A percentile compares a stretch with the other conserved stretches of the same genome.
Evolutionary conservation across 2,888 invertebrate genomes (phyloP).

Genomic region (Diloba caeruleocephala): DNA sequence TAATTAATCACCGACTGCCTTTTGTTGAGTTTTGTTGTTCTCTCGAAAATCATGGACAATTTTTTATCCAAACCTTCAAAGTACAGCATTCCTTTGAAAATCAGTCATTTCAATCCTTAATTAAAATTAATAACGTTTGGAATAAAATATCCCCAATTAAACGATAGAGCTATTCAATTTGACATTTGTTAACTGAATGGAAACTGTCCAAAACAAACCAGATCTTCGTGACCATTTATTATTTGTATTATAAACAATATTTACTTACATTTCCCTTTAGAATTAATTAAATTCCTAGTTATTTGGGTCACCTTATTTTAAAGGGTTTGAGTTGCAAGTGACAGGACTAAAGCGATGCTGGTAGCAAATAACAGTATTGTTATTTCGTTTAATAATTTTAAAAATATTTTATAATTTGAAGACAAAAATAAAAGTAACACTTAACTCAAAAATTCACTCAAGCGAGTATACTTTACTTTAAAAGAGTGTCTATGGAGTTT

Average conservation of each 20-base stretch:
- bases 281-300: slow-evolving; percentile 79
- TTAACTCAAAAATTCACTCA: too few relatives aligned
- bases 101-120: slow-evolving; percentile 41
- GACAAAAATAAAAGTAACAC: too few relatives aligned
- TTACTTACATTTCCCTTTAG: slow-evolving; percentile 64
- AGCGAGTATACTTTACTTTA: too few relatives aligned
- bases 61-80: slow-evolving; percentile 40
- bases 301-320: slow-evolving; percentile 53
- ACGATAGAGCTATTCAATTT: slow-evolving; percentile 15
- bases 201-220: slow-evolving; percentile 50
- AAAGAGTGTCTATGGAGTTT: too few relatives aligned
- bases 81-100: slow-evolving; percentile 39
- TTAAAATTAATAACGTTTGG: slow-evolving; percentile 55
- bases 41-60: slow-evolving; percentile 40
- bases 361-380: too few relatives aligned
- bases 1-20: slow-evolving; percentile 49
- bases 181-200: slow-evolving; percentile 36
- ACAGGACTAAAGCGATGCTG: slow-evolving; percentile 44
- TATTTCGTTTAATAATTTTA: too few relatives aligned
- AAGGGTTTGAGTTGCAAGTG: slow-evolving; percentile 46
- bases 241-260: slow-evolving; percentile 62
- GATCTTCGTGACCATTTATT: slow-evolving; percentile 56
- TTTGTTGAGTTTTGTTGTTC: slow-evolving; percentile 37
- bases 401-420: too few relatives aligned
- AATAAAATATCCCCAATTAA: slow-evolving; percentile 47